These are phyloP conservation scores for Microtus pennsylvanicus DNA, from an alignment of 2,113 vertebrate species.

Conservation along the genomic window DNA sequence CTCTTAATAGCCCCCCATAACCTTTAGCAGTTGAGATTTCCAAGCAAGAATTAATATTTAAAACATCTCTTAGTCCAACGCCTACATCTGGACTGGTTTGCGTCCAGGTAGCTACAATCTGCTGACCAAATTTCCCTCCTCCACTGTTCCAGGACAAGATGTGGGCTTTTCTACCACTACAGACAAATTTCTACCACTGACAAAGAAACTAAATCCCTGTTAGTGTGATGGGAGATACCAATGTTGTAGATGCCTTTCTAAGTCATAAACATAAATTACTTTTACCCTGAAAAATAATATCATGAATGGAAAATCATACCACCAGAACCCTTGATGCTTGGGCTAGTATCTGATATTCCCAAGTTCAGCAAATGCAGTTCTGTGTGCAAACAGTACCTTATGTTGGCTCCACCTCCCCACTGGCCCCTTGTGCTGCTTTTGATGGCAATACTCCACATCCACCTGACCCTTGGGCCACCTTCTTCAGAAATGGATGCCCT, in stretches of 20 bases:
- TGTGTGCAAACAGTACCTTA: not conserved
- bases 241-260: not conserved
- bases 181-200: not conserved
- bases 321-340: not conserved
- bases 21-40: not conserved
- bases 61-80: not conserved
- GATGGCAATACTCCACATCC: not conserved
- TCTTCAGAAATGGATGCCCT: not conserved
- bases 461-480: not conserved
- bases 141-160: not conserved
- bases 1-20: too few relatives aligned
- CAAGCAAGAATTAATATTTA: not conserved
- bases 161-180: not conserved
- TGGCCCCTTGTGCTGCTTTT: not conserved
- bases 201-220: not conserved
- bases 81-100: not conserved
- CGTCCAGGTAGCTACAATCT: not conserved
- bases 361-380: not conserved
- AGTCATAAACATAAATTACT: not conserved
- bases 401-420: not conserved
- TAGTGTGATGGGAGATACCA: not conserved
- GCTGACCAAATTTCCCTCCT: not conserved
- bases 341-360: too few relatives aligned
- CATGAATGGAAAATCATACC: not conserved
- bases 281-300: not conserved